Percentiles rank a stretch among this genome's conserved stretches.
Conservation (phyloP, 2,888 invertebrate species). For the Nesidiocoris tenuis region DNA sequence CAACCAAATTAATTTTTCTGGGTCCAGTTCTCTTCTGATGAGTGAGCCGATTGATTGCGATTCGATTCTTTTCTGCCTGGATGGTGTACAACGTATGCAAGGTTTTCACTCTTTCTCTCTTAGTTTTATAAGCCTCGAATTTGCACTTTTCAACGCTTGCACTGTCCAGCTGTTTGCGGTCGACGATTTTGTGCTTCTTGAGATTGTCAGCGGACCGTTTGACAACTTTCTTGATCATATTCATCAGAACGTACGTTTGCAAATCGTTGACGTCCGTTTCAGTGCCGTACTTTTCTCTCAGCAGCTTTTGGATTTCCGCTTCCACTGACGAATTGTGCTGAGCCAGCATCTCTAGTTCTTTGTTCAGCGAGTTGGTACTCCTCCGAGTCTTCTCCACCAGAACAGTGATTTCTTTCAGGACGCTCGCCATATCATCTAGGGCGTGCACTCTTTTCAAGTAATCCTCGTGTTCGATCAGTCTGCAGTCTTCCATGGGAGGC, state of each 20-base stretch:
- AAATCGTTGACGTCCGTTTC: constrained; percentile 1
- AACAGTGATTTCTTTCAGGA: not conserved
- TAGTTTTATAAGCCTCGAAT: not conserved
- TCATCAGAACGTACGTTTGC: constrained; percentile 10
- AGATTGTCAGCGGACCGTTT: not conserved
- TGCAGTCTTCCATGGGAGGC: constrained; percentile 19
- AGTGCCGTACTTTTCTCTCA: constrained; percentile 1
- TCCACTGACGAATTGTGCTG: not conserved
- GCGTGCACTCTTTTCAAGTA: not conserved
- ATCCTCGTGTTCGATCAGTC: constrained; percentile 15
- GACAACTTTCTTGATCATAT: constrained; percentile 4
- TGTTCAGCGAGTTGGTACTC: not conserved
- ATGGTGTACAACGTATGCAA: constrained; percentile 35
- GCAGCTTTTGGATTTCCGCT: not conserved
- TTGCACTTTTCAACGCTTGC: not conserved
- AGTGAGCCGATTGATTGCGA: constrained; percentile 3
- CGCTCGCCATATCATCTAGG: constrained; percentile 4
- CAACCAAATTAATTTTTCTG: not conserved
- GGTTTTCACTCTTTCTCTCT: constrained; percentile 13
- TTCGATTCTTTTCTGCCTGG: constrained; percentile 20
- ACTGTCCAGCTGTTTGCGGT: not conserved
- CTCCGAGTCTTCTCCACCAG: constrained; percentile 4
- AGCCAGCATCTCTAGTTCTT: constrained; percentile 9
- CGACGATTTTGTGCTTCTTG: not conserved
- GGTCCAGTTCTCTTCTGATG: not conserved